Conservation (phyloP, 2,797 vertebrate species). For the Siniperca scherzeri region DNA sequence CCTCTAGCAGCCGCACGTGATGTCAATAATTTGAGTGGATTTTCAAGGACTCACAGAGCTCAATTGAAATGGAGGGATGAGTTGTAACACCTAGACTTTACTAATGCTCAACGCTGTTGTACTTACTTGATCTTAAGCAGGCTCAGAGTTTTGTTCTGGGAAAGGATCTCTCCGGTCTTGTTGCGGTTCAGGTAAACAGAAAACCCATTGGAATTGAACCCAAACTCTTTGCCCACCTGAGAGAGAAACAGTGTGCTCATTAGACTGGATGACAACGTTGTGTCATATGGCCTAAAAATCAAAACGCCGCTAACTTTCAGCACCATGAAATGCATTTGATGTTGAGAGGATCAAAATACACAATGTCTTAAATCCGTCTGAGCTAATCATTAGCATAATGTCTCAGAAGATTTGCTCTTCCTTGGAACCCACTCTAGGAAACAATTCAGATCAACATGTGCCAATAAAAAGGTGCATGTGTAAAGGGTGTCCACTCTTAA, state of each 20-base stretch:
- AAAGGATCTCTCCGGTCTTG: constrained; percentile 94
- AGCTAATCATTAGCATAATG: neutral
- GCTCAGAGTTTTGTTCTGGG: constrained; percentile 94
- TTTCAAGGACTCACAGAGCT: neutral
- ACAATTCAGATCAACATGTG: neutral
- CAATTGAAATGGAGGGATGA: neutral
- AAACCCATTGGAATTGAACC: constrained; percentile 96
- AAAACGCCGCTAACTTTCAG: neutral
- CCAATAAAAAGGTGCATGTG: neutral
- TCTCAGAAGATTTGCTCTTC: neutral
- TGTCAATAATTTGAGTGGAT: neutral
- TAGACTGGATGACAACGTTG: rapidly evolving
- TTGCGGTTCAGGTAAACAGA: constrained; percentile 96
- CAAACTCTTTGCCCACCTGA: constrained; percentile 97
- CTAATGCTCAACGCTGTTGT: neutral
- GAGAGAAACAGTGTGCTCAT: constrained; percentile 28
- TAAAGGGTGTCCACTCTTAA: constrained; percentile 5
- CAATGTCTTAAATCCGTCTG: neutral
- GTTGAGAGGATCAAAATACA: neutral
- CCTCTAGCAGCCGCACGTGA: neutral
- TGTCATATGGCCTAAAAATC: neutral
- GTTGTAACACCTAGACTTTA: neutral
- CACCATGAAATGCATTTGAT: neutral
- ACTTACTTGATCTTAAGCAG: constrained; percentile 98
- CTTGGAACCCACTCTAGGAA: neutral